phyloP scores from a whole-genome alignment of 2,888 invertebrate genomes.

The Epinotia nisella region DNA sequence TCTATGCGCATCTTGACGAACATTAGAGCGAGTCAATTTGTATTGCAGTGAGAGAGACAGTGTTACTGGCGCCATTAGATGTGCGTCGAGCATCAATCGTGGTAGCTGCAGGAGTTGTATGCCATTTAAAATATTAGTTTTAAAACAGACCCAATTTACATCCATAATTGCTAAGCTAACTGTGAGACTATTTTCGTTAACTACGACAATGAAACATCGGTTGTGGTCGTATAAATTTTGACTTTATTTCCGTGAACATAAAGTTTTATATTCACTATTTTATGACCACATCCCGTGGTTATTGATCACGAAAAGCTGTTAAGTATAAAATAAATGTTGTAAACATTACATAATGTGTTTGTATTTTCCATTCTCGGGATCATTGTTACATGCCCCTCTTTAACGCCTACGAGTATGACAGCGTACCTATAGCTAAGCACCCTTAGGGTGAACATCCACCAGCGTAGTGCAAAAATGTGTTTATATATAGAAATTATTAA shows the following conservation, averaged over 20 bases:
- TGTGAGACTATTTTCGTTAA: conserved; percentile 3
- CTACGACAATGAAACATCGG: neutral
- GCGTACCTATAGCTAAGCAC: too few species aligned
- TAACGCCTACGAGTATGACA: too few species aligned
- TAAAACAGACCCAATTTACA: neutral
- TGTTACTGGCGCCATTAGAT: too few species aligned
- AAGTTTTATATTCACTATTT: conserved; percentile 27
- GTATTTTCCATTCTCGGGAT: neutral
- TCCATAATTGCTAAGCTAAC: too few species aligned
- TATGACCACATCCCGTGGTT: conserved; percentile 19
- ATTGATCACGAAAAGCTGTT: neutral
- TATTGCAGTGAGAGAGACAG: neutral
- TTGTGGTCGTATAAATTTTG: conserved; percentile 14
- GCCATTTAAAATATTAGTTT: too few species aligned
- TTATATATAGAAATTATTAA: too few species aligned
- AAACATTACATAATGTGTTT: conserved; percentile 3
- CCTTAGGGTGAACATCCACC: too few species aligned
- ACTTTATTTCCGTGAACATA: conserved; percentile 13
- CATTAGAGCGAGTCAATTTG: conserved; percentile 74
- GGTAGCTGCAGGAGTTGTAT: too few species aligned
- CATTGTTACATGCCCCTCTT: neutral
- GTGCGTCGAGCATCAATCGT: neutral
- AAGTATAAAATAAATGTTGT: conserved; percentile 23
- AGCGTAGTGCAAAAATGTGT: too few species aligned
- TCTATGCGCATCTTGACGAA: conserved; percentile 93